phyloP scores from a whole-genome alignment of 2,888 invertebrate species.

The Salticus scenicus region DNA sequence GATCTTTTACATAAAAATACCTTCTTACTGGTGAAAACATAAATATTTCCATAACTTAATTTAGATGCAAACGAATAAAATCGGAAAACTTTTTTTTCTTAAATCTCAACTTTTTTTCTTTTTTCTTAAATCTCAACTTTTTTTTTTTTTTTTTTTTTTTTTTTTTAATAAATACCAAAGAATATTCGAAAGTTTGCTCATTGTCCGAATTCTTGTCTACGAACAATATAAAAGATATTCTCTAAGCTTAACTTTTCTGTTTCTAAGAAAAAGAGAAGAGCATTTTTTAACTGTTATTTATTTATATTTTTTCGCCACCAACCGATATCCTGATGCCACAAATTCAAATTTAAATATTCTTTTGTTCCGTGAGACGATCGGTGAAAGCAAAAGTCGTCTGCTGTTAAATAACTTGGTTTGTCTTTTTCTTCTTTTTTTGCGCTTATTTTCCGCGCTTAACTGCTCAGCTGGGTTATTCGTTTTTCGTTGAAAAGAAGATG shows the following conservation, averaged over 20 bases:
- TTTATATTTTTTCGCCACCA: not conserved
- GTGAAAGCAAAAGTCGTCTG: constrained; percentile 48
- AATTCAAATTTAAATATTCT: constrained; percentile 63
- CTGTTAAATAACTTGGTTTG: constrained; percentile 34
- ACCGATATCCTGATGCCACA: constrained; percentile 22
- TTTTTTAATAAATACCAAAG: too few species aligned
- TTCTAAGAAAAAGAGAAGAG: not conserved
- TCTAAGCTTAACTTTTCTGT: not conserved
- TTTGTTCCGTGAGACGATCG: constrained; percentile 35
- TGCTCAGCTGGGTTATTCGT: constrained; percentile 64
- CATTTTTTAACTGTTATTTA: not conserved
- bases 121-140: too few species aligned
- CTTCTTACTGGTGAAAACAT: too few species aligned
- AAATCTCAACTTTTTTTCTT: too few species aligned
- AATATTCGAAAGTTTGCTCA: too few species aligned
- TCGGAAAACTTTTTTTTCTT: too few species aligned
- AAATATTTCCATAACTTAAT: too few species aligned
- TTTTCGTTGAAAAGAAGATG: constrained; percentile 40
- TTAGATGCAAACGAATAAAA: too few species aligned
- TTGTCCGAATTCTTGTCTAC: too few species aligned
- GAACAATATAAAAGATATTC: too few species aligned
- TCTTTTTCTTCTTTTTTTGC: constrained; percentile 2
- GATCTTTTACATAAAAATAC: too few species aligned
- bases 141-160: too few species aligned
- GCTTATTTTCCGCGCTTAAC: constrained; percentile 55